Base-by-base conservation (phyloP, 2,888 invertebrate genomes). In the Caradrina kadenii region DNA sequence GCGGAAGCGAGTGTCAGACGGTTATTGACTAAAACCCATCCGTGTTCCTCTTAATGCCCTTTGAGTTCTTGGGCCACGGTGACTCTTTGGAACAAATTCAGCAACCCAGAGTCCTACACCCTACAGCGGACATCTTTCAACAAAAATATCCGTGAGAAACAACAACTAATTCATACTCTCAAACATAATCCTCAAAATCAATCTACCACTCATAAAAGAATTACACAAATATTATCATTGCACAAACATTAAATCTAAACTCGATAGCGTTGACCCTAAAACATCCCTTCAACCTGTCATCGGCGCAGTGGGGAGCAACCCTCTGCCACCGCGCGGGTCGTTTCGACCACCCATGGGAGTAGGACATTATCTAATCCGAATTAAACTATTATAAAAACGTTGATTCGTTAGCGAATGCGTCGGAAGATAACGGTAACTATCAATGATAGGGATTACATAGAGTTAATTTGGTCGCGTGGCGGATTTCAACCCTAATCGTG, bases 391-490 rank as follows among this genome's bases (percentile, higher is more conserved):
- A 90, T 90, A 93, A 93, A 93, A 93, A 90, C 88, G 86, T 77
- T 79, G 62, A 68, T 68, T 89, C 87, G 89, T 90, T 89, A 88
- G 88, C 92, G 93, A 92, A 91, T 94, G 94, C 90, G 82, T 85
- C 87, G 73, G 54, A 53, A 92, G 94, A 94, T 94, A 94, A 91
- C 90, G 83, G 88, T 85, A 82, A 76, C 82, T 85, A 89, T 91
- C 93, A 86, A 79, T 85, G 89, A 89, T 88, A 80, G 81, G 93
- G 92, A 94, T 94, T 92, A 95, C 94, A 93, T 84, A 83, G 91
- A 94, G 94, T 95, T 94, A 95, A 95, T 94, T 93, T 90, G 89
- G 93, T 91, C 95, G 92, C 95, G 95, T 94, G 95, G 91, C 93
- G 70, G 59, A 79, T 87, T 87, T 85, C 82, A 73, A 83, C 86